Base-by-base conservation (phyloP, 2,888 invertebrate species). In the Lepidocyrtinus sp. region DNA sequence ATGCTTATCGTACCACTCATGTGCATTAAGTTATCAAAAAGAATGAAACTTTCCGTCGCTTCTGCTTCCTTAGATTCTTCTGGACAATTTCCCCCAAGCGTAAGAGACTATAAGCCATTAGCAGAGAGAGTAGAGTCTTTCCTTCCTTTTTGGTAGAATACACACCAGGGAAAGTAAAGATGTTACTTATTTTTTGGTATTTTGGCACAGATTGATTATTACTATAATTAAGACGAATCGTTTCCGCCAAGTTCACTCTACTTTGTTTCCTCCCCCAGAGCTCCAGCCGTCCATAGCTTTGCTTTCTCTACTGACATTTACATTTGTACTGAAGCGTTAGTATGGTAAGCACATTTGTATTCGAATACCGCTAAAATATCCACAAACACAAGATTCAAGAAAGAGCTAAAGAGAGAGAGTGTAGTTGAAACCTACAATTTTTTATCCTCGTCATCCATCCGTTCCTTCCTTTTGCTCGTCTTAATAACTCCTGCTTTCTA, bases 151-250 rank as follows among this genome's bases (percentile, higher is more conserved):
- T n/a, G n/a, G n/a, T n/a, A n/a, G n/a, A n/a, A n/a, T n/a, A n/a
- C n/a, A n/a, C n/a, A n/a, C n/a, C n/a, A n/a, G n/a, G n/a, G n/a
- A 24, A 24, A n/a, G 27, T 36, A 64, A 17, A 27, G 26, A 12
- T 17, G 59, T 70, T 59, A 22, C 17, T n/a, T n/a, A 27, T 26
- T 26, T 26, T 63, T 24, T 50, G n/a, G 27, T 65, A 55, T 50
- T 79, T 70, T 80, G 80, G 80, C 75, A 75, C 80, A 80, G 80
- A 80, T 80, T 80, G 80, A 80, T 80, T 80, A 80, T 80, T 75
- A 80, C 80, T 64, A 74, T 80, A 80, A 80, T 80, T 80, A 80
- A 74, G 80, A 80, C 75, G 70, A 80, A 80, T 80, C 65, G 80
- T 75, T 75, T 80, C 80, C 80, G 75, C 70, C 62, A 80, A 62